Conservation (phyloP, 1,140 invertebrate genomes). For the Papilio polytes region DNA sequence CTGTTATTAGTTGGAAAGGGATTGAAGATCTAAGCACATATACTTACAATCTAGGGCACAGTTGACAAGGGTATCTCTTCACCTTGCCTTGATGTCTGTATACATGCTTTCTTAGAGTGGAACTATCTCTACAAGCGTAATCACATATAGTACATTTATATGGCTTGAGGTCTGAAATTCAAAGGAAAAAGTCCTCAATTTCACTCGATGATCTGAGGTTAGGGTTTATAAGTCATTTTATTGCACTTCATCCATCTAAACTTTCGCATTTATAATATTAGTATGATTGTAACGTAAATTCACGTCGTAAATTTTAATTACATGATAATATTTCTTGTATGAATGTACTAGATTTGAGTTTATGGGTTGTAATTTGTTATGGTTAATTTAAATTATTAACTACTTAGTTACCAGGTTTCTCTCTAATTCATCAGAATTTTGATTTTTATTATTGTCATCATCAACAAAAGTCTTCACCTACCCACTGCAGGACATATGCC, state of each 20-base stretch:
- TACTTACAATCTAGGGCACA: slow-evolving; percentile 56
- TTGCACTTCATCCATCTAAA: no score
- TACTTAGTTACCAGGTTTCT: background rate
- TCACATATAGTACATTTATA: slow-evolving; percentile 66
- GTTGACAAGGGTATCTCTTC: slow-evolving; percentile 49
- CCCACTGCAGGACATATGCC: no score
- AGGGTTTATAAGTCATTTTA: no score
- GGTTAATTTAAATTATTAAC: background rate
- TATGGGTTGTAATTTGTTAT: background rate
- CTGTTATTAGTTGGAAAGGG: no score
- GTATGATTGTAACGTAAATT: no score
- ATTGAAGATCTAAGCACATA: no score
- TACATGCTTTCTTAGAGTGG: slow-evolving; percentile 60
- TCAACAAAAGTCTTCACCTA: no score
- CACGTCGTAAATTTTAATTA: no score
- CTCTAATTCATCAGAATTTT: background rate
- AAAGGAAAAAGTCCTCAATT: background rate
- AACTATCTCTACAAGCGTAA: slow-evolving; percentile 67
- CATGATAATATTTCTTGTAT: background rate
- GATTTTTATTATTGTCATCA: no score
- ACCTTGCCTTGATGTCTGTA: slow-evolving; percentile 54
- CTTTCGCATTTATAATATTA: no score
- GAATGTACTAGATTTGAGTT: background rate
- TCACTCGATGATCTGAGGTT: background rate
- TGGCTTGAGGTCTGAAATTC: slow-evolving; percentile 66